phyloP scores from a whole-genome alignment of 2,113 vertebrate species.

The Trochalopteron elliotii region DNA sequence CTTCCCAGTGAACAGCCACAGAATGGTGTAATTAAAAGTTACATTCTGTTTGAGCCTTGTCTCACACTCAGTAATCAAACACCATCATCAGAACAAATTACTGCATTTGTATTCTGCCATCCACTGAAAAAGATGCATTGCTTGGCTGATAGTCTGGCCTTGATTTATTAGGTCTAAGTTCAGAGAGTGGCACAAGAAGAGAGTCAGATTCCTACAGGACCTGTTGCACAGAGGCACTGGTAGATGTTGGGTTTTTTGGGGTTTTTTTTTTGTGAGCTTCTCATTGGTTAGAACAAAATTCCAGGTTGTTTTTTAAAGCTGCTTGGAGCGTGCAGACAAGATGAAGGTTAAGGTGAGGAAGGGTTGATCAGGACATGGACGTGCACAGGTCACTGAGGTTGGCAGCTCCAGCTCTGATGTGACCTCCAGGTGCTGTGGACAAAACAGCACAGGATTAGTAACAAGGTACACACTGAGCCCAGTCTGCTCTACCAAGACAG shows the following conservation, averaged over 20 bases:
- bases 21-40: conserved; percentile 62
- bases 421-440: not conserved
- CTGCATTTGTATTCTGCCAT: not conserved
- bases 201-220: not conserved
- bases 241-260: not conserved
- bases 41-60: conserved; percentile 42
- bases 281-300: not conserved
- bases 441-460: not conserved
- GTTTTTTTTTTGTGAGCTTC: not conserved
- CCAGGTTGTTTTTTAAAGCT: not conserved
- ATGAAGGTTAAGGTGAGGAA: not conserved
- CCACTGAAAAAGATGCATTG: not conserved
- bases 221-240: not conserved
- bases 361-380: not conserved
- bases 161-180: conserved; percentile 6
- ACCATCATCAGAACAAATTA: not conserved
- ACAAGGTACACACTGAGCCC: not conserved
- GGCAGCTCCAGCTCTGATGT: not conserved
- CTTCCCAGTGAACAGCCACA: conserved; percentile 36
- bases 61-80: conserved; percentile 58
- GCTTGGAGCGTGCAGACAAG: not conserved
- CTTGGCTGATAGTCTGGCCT: conserved; percentile 10
- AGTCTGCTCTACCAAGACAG: not conserved
- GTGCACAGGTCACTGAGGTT: not conserved
- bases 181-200: not conserved